phyloP scores from a whole-genome alignment of 2,888 invertebrate genomes.

The Nemoura dubitans region DNA sequence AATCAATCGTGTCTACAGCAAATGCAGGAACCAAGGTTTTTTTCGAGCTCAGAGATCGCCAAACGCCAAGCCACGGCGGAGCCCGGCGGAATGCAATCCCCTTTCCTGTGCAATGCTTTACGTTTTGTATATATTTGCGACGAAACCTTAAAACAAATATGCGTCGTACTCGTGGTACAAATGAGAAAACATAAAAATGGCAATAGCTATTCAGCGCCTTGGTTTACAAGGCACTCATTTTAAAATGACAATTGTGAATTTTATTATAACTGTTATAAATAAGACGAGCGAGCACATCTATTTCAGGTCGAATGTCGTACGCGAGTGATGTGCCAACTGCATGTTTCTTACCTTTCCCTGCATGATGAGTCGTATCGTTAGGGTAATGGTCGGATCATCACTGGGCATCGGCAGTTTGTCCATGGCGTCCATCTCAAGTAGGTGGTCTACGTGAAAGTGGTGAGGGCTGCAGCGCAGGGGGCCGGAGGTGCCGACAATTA shows the following conservation, averaged over 20 bases:
- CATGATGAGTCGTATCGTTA: slow-evolving; percentile 99
- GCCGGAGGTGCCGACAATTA: background rate
- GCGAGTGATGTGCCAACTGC: too few relatives aligned
- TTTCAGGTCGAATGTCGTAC: too few relatives aligned
- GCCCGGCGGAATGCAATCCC: too few relatives aligned
- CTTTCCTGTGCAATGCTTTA: too few relatives aligned
- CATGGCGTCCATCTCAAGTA: slow-evolving; percentile 63
- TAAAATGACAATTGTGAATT: too few relatives aligned
- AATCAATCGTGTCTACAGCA: background rate
- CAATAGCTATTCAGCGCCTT: background rate
- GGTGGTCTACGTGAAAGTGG: background rate
- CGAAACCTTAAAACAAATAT: background rate
- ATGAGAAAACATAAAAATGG: background rate
- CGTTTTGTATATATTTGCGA: background rate
- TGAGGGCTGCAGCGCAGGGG: background rate
- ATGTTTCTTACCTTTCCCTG: slow-evolving; percentile 93
- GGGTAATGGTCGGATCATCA: slow-evolving; percentile 91
- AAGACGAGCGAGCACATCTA: too few relatives aligned
- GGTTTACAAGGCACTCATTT: background rate
- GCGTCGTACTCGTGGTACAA: background rate
- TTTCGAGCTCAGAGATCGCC: background rate
- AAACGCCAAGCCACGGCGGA: background rate
- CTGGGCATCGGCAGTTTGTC: slow-evolving; percentile 70
- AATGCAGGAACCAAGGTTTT: background rate
- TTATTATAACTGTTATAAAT: too few relatives aligned